Conservation (phyloP, 2,888 invertebrate genomes). For the Branchellion lobata region DNA sequence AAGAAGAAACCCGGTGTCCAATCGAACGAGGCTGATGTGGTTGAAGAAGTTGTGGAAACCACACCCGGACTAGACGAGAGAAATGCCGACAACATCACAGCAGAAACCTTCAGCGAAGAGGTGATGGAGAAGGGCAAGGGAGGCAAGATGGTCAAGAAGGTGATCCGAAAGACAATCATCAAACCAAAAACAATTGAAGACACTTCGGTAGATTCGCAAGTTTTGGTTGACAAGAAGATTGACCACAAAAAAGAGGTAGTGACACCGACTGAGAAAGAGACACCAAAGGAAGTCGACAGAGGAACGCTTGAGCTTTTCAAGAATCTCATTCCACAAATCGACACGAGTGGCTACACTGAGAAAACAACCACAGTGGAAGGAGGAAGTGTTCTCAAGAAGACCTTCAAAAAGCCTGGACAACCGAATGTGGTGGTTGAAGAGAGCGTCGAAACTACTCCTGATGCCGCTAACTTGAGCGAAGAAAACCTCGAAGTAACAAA, state of each 20-base stretch:
- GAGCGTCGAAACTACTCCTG: conserved; percentile 20
- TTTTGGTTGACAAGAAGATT: no score
- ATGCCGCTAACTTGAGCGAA: not conserved
- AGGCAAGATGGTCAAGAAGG: not conserved
- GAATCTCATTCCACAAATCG: no score
- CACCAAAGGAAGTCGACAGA: no score
- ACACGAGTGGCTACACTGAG: not conserved
- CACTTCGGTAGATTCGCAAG: no score
- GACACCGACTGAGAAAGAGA: no score
- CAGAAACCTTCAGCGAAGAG: not conserved
- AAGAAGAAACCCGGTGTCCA: not conserved
- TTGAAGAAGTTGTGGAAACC: not conserved
- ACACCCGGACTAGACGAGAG: not conserved
- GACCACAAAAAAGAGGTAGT: no score
- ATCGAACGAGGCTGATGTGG: not conserved
- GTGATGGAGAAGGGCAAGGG: not conserved
- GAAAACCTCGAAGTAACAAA: conserved; percentile 20
- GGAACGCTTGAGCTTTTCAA: no score
- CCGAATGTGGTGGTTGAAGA: not conserved
- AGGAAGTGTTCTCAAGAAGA: not conserved
- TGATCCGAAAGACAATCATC: conserved; percentile 28
- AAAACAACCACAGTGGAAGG: not conserved
- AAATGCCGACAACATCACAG: not conserved
- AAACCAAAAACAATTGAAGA: not conserved
- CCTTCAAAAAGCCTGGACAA: not conserved